Evolutionary conservation across 2,113 vertebrate species (phyloP), one percentile per base, ranked within the genome.

Genomic region (Xiphophorus maculatus): DNA sequence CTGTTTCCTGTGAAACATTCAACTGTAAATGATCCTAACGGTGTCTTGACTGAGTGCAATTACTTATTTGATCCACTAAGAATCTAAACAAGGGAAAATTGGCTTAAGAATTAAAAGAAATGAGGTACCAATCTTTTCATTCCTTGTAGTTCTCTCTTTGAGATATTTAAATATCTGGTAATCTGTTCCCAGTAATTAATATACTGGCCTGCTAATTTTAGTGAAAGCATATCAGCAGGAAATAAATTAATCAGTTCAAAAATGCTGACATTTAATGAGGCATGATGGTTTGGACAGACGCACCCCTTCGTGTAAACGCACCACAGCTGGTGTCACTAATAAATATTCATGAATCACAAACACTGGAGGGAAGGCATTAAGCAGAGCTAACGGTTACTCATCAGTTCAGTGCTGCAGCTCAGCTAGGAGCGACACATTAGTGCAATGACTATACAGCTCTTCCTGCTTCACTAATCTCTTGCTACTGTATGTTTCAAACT

Each of bases 311-410:
- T 58, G 3, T 69, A 77, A 78, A 77, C 73, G 66, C 71, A 81
- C 73, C 62, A 58, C 8, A 77, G 61, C 63, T 32, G 42, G 14
- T 25, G 22, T 79, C n/a, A 8, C 14, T 33, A 75, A 79, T 85
- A 84, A 80, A 88, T 87, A 88, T 33, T 66, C 29, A 66, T 66
- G 77, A 33, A 42, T 32, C 58, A 35, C 60, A 86, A 88, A 88
- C 37, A 78, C 48, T 48, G 79, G 62, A 73, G 76, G 83, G 64
- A 85, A 73, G 74, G 64, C 68, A 66, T 44, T 30, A 62, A 11
- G 66, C 58, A 68, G 25, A 44, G 28, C 65, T 58, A 63, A 33
- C 11, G 32, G 70, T 74, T 29, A 0, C 33, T 60, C 8, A 29
- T 29, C 15, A 15, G n/a, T 74, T 86, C 64, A 77, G 64, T 14